A percentile compares a stretch with the other conserved stretches of the same genome.
These are phyloP conservation scores for Shinisaurus crocodilurus DNA, from an alignment of 2,113 vertebrate genomes.

Conservation along the genomic window DNA sequence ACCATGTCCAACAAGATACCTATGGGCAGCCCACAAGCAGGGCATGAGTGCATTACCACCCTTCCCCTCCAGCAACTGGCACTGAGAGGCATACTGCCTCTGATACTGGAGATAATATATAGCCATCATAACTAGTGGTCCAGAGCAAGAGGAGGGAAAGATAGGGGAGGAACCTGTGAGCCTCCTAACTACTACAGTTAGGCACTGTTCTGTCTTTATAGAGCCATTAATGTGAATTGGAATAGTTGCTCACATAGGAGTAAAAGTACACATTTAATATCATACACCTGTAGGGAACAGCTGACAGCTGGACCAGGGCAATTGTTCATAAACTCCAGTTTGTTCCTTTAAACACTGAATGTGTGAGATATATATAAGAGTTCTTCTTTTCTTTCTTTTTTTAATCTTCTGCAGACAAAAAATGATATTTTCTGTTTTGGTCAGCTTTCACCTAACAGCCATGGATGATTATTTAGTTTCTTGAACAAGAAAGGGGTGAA, in stretches of 20 bases:
- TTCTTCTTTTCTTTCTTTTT: background rate
- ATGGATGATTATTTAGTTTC: background rate
- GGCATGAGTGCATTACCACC: too few species aligned
- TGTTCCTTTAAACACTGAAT: background rate
- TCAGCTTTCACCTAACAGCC: constrained; percentile 5
- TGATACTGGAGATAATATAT: too few species aligned
- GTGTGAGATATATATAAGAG: background rate
- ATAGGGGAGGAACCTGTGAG: too few species aligned
- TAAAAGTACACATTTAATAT: background rate
- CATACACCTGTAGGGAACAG: background rate
- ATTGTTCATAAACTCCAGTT: background rate
- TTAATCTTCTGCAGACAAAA: constrained; percentile 29
- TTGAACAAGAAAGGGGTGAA: background rate
- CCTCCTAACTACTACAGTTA: too few species aligned
- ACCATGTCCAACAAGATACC: too few species aligned
- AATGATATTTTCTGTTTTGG: constrained; percentile 20
- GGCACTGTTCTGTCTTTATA: too few species aligned
- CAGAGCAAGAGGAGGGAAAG: too few species aligned
- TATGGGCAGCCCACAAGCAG: too few species aligned
- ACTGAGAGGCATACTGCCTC: too few species aligned
- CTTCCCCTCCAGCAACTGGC: too few species aligned
- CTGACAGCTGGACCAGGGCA: background rate
- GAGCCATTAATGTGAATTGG: background rate
- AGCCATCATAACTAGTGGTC: too few species aligned
- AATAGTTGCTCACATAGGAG: background rate